These are phyloP conservation scores for Lophura nycthemera DNA, from an alignment of 2,113 vertebrate species.

Conservation along the genomic window DNA sequence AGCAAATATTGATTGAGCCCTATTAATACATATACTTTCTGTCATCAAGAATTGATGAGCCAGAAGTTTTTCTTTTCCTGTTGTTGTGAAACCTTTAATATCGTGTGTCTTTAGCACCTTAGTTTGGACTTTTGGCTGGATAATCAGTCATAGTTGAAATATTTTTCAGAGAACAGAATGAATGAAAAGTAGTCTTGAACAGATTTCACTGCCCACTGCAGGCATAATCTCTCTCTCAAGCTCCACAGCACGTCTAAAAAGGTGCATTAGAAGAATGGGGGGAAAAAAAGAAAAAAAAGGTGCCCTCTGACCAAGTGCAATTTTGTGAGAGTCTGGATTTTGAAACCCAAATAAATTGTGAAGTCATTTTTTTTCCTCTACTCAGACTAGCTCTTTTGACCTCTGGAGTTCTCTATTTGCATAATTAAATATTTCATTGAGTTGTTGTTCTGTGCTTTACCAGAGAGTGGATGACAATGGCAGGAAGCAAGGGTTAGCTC, in stretches of 20 bases:
- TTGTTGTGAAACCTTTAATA: not conserved
- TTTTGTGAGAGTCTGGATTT: not conserved
- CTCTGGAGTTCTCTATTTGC: not conserved
- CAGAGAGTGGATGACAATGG: not conserved
- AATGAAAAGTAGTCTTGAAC: not conserved
- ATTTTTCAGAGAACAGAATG: not conserved
- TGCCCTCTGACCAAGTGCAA: not conserved
- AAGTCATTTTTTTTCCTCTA: not conserved
- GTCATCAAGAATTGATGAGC: not conserved
- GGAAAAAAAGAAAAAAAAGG: rapidly evolving
- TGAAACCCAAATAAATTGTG: not conserved
- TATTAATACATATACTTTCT: not conserved
- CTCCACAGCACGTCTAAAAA: rapidly evolving
- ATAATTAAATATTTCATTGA: not conserved
- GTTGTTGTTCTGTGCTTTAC: not conserved
- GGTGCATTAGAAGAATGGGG: not conserved
- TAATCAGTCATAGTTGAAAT: not conserved
- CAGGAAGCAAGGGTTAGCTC: not conserved
- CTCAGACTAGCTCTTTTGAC: not conserved
- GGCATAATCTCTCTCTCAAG: not conserved
- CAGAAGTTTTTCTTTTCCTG: not conserved
- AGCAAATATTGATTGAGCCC: conserved; percentile 8
- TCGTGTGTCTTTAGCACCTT: not conserved
- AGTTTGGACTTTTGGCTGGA: not conserved
- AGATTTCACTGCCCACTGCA: not conserved